phyloP scores from a whole-genome alignment of 2,113 vertebrate species.

The Paramormyrops kingsleyae region DNA sequence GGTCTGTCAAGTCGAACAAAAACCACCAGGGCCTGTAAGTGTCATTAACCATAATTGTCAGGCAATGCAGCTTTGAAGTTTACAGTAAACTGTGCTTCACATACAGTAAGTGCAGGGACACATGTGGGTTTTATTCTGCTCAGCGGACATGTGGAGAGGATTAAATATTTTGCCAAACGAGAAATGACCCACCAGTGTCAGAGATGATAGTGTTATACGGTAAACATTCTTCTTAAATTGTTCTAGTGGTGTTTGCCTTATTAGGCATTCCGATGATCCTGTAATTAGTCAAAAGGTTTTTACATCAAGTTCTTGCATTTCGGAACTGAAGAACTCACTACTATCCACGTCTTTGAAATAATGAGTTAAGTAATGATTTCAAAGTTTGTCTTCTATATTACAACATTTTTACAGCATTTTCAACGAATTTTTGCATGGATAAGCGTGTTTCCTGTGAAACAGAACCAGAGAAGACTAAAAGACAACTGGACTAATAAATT shows the following conservation, averaged over 20 bases:
- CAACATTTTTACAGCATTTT: neutral
- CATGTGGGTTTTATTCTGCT: neutral
- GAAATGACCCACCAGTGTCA: neutral
- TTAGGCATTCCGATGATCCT: neutral
- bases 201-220: neutral
- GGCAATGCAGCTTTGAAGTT: constrained; percentile 42
- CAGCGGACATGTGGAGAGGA: neutral
- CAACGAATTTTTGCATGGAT: neutral
- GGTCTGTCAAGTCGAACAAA: constrained; percentile 56
- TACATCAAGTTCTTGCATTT: neutral
- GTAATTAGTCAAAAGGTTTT: neutral
- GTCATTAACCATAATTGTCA: constrained; percentile 48
- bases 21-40: constrained; percentile 60
- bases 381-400: neutral
- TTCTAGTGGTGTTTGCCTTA: neutral
- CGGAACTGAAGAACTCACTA: neutral
- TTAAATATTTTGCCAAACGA: neutral
- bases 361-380: neutral
- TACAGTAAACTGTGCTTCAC: constrained; percentile 28
- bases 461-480: neutral
- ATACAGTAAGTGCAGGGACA: neutral
- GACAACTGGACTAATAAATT: neutral
- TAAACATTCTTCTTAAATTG: neutral
- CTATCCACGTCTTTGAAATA: neutral
- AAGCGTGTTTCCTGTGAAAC: neutral